A percentile compares a stretch with the other conserved stretches of the same genome.
Evolutionary conservation across 2,888 invertebrate species (phyloP).

Genomic region (Parasteatoda lunata): DNA sequence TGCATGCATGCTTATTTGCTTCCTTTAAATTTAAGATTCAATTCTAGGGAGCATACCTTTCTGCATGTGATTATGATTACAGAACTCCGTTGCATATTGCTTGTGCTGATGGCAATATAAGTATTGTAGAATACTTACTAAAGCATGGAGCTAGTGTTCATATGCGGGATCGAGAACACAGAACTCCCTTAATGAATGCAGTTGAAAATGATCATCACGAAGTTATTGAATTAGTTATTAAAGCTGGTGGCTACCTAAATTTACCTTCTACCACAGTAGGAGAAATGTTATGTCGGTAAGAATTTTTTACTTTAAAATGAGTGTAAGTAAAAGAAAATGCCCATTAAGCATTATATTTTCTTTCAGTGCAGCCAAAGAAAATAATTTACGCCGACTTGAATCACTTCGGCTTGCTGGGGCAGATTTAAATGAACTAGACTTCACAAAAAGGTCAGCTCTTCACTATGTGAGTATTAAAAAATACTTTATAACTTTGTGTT

Average conservation of each 20-base stretch:
- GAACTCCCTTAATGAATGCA: slow-evolving; percentile 83
- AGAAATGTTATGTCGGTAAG: slow-evolving; percentile 80
- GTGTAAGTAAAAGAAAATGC: no score
- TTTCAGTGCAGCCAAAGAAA: slow-evolving; percentile 79
- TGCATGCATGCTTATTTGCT: no score
- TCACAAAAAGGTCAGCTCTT: slow-evolving; percentile 81
- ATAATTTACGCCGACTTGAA: slow-evolving; percentile 78
- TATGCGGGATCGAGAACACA: slow-evolving; percentile 82
- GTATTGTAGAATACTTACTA: slow-evolving; percentile 83
- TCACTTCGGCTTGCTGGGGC: slow-evolving; percentile 82
- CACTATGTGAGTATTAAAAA: slow-evolving; percentile 76
- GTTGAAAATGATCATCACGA: slow-evolving; percentile 78
- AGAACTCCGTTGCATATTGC: slow-evolving; percentile 89
- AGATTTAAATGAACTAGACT: slow-evolving; percentile 79
- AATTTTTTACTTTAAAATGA: not conserved
- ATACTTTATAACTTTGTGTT: not conserved
- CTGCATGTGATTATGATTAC: slow-evolving; percentile 83
- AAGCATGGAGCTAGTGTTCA: slow-evolving; percentile 89
- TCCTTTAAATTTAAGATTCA: no score
- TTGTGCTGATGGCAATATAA: slow-evolving; percentile 81
- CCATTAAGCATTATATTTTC: slow-evolving; percentile 7
- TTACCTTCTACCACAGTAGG: slow-evolving; percentile 79
- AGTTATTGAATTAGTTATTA: slow-evolving; percentile 80
- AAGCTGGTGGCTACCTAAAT: slow-evolving; percentile 85
- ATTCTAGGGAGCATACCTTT: slow-evolving; percentile 81